phyloP scores from a whole-genome alignment of 2,113 vertebrate genomes.

The Brevimyrus niger region DNA sequence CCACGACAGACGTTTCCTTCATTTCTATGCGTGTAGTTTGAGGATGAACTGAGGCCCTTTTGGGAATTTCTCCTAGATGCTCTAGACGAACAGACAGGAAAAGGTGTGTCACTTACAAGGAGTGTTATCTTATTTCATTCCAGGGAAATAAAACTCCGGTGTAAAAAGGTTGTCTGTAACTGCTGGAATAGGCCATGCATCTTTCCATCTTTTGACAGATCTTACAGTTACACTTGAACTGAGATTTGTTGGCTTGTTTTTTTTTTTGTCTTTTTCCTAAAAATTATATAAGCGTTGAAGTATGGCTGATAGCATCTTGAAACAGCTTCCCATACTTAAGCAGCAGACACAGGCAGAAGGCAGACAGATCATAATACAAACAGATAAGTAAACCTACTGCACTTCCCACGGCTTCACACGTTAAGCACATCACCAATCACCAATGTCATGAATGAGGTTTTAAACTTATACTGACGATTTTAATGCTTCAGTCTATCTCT shows the following conservation, averaged over 20 bases:
- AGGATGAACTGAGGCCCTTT: not conserved
- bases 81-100: not conserved
- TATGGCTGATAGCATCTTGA: not conserved
- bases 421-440: not conserved
- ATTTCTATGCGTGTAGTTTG: not conserved
- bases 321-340: not conserved
- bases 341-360: not conserved
- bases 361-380: not conserved
- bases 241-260: not conserved
- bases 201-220: not conserved
- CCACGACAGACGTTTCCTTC: constrained; percentile 18
- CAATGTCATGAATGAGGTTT: not conserved
- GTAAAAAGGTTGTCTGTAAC: not conserved
- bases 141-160: not conserved
- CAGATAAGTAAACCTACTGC: not conserved
- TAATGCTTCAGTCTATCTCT: not conserved
- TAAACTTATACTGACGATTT: not conserved
- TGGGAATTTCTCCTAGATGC: not conserved
- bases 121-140: not conserved
- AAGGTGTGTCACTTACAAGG: not conserved
- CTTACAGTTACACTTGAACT: not conserved
- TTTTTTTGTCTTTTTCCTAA: not conserved
- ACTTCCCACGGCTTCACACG: not conserved
- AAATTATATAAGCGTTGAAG: not conserved
- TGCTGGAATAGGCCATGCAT: no score